phyloP scores from a whole-genome alignment of 2,797 vertebrate species.

The Glyptemys insculpta region DNA sequence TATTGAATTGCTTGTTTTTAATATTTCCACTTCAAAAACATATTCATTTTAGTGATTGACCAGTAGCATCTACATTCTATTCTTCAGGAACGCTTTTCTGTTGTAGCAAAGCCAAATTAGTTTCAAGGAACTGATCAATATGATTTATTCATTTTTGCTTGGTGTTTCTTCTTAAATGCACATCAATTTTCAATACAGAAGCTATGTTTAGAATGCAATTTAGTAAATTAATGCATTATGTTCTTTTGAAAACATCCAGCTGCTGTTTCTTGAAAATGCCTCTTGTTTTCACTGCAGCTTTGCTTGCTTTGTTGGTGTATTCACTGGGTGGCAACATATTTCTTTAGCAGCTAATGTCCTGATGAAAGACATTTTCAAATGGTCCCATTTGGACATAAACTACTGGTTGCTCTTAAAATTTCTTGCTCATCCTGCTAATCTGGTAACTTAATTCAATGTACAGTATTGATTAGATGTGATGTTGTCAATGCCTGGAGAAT shows the following conservation, averaged over 20 bases:
- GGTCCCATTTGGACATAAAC: not conserved
- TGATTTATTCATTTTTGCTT: not conserved
- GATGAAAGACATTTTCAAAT: not conserved
- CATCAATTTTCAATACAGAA: not conserved
- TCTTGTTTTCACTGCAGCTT: not conserved
- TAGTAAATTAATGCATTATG: not conserved
- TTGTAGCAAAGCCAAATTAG: not conserved
- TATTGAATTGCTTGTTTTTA: too few species aligned
- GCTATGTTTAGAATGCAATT: not conserved
- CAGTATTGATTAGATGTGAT: not conserved
- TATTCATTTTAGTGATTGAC: not conserved
- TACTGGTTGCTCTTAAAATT: not conserved
- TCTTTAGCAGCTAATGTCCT: not conserved
- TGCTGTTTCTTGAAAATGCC: not conserved
- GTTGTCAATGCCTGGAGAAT: not conserved
- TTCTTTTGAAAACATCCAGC: constrained; percentile 21
- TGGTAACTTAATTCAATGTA: not conserved
- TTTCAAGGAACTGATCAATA: not conserved
- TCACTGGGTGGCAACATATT: not conserved
- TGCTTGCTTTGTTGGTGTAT: not conserved
- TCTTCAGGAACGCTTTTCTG: not conserved
- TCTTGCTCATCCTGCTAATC: not conserved
- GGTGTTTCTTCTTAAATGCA: not conserved
- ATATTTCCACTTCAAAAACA: too few species aligned
- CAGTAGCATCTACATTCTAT: not conserved